Percentiles rank a stretch among this genome's conserved stretches.
phyloP scores from a whole-genome alignment of 2,113 vertebrate species.

The Nyctereutes procyonoides region DNA sequence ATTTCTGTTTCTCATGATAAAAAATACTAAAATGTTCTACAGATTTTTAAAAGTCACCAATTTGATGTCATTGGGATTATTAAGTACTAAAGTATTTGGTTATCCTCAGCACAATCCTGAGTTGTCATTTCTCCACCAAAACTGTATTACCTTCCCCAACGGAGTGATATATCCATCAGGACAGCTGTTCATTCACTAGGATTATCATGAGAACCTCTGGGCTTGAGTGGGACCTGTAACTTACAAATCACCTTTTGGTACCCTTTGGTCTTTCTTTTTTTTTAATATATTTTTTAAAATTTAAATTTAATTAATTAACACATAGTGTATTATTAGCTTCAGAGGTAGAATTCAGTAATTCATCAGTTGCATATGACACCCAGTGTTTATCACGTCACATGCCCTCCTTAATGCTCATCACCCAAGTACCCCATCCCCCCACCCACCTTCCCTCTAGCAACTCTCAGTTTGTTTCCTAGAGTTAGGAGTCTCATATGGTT shows the following conservation, averaged over 20 bases:
- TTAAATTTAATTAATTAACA: background rate
- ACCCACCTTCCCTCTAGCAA: background rate
- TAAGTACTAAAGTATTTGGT: background rate
- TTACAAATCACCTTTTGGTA: background rate
- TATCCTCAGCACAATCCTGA: background rate
- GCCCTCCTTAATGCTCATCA: background rate
- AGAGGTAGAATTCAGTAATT: background rate
- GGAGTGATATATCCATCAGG: background rate
- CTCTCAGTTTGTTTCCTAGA: background rate
- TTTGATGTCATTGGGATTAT: background rate
- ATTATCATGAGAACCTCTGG: background rate
- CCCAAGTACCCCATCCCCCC: background rate
- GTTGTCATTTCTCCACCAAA: background rate
- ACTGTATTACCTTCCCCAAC: background rate
- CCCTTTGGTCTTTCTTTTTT: background rate
- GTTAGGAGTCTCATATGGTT: background rate
- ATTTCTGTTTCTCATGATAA: constrained; percentile 15
- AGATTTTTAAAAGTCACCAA: background rate
- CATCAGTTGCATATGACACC: background rate
- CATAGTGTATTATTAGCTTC: background rate
- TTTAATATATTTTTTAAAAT: background rate
- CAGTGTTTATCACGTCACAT: background rate
- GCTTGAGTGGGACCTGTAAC: background rate
- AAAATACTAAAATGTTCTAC: background rate
- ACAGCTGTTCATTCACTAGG: background rate